phyloP scores from a whole-genome alignment of 2,113 vertebrate genomes.

The Channa maculata region DNA sequence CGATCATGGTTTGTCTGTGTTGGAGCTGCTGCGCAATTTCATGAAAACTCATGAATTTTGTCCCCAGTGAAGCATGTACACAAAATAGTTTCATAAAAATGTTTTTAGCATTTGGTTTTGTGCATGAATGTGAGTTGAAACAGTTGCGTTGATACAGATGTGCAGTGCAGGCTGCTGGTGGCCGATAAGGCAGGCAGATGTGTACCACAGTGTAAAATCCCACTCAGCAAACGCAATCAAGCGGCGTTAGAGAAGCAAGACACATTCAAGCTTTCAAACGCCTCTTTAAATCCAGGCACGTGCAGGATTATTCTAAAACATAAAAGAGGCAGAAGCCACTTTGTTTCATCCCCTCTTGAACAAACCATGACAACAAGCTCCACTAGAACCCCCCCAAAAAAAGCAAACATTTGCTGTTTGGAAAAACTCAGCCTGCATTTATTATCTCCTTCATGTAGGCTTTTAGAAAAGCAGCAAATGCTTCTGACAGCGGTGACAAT shows the following conservation, averaged over 20 bases:
- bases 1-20: conserved; percentile 12
- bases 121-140: not conserved
- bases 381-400: not conserved
- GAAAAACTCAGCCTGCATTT: not conserved
- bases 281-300: not conserved
- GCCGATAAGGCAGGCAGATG: conserved; percentile 45
- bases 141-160: not conserved
- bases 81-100: conserved; percentile 4
- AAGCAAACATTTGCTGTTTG: conserved; percentile 19
- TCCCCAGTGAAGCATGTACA: not conserved
- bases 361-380: conserved; percentile 1
- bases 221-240: conserved; percentile 20
- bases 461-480: conserved; percentile 19
- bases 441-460: not conserved
- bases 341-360: not conserved
- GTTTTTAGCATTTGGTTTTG: not conserved
- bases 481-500: not conserved
- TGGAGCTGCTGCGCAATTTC: conserved; percentile 3
- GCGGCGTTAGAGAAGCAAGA: not conserved
- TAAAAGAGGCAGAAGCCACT: conserved; percentile 26
- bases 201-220: not conserved
- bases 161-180: conserved; percentile 19
- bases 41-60: not conserved
- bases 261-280: conserved; percentile 15
- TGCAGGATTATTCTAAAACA: conserved; percentile 18